Evolutionary conservation across 2,797 vertebrate genomes (phyloP), one percentile per base, ranked within the genome.

Genomic region (Pelodytes ibericus): DNA sequence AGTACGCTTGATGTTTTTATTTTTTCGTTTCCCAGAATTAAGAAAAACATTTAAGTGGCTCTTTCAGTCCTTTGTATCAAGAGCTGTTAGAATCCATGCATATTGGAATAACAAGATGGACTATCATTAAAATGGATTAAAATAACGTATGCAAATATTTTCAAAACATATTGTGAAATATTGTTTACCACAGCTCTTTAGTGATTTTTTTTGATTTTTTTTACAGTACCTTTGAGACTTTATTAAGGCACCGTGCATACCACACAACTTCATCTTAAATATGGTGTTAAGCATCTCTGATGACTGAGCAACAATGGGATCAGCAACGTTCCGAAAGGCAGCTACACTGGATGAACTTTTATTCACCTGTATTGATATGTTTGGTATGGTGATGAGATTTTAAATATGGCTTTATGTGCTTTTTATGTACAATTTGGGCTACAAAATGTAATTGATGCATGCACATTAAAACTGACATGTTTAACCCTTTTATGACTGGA

Each of bases 261-360:
- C 44, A 5, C 15, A 51, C 62, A 53, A 36, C 20, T 15, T 4
- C 30, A 30, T 36, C 16, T 60, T 25, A 44, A 62, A 30, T 73
- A 73, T 69, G 63, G n/a, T 78, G 27, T 67, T 61, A 13, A 24
- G 63, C 63, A 84, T 83, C 86, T 89, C 83, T 94, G 90, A 94
- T 86, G 8, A 82, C 77, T 87, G 68, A 86, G 84, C 74, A 83
- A 93, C 80, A 84, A 99, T 99, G 96, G 96, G 92, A 87, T 95
- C 95, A 36, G 94, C 91, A 80, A 86, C 88, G 3, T 88, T 98
- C 79, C 94, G 95, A 77, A 98, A 98, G 85, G 93, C 96, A 66
- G 96, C 96, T 11, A 92, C 95, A 3, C 84, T 99, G 63, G 92
- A 96, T 79, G 91, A 93, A 69, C 91, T 99, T 79, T 84, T 98